Conservation (phyloP, 2,113 vertebrate genomes). For the Protomyctophum bolini region DNA sequence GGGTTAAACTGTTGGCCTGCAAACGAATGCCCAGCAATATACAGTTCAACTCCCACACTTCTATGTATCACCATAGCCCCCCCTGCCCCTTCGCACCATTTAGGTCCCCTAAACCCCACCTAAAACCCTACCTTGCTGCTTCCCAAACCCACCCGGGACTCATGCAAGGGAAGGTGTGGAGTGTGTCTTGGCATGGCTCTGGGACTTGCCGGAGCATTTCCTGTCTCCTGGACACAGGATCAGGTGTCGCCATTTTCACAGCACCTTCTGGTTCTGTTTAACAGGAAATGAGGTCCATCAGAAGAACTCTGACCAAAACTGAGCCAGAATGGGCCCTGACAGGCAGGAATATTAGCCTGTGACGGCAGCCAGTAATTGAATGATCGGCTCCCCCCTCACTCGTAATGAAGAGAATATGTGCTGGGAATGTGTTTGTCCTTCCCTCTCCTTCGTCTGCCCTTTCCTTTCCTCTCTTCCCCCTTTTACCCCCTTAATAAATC, state of each 20-base stretch:
- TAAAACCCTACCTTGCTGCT: slow-evolving; percentile 15
- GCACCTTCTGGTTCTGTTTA: slow-evolving; percentile 85
- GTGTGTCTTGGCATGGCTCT: slow-evolving; percentile 57
- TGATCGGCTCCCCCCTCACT: slow-evolving; percentile 73
- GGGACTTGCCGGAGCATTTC: slow-evolving; percentile 63
- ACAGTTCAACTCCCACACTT: neutral
- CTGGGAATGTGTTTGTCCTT: slow-evolving; percentile 82
- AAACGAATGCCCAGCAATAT: slow-evolving; percentile 1
- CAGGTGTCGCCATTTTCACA: slow-evolving; percentile 85
- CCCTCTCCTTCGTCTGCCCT: slow-evolving; percentile 63
- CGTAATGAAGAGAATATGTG: slow-evolving; percentile 87
- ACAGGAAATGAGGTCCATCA: slow-evolving; percentile 84
- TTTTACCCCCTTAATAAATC: slow-evolving; percentile 75
- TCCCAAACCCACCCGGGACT: slow-evolving; percentile 28
- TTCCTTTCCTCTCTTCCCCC: slow-evolving; percentile 36
- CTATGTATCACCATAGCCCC: neutral
- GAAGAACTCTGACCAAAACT: slow-evolving; percentile 81
- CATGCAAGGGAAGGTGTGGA: slow-evolving; percentile 61
- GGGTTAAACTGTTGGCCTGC: neutral
- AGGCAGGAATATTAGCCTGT: slow-evolving; percentile 86
- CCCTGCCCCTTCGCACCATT: slow-evolving; percentile 18
- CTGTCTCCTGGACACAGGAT: slow-evolving; percentile 75
- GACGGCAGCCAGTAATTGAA: slow-evolving; percentile 86
- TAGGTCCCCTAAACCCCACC: slow-evolving; percentile 13
- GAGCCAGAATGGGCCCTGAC: slow-evolving; percentile 85